Conservation (phyloP, 2,113 vertebrate species). For the Notarius lentiginosus region DNA sequence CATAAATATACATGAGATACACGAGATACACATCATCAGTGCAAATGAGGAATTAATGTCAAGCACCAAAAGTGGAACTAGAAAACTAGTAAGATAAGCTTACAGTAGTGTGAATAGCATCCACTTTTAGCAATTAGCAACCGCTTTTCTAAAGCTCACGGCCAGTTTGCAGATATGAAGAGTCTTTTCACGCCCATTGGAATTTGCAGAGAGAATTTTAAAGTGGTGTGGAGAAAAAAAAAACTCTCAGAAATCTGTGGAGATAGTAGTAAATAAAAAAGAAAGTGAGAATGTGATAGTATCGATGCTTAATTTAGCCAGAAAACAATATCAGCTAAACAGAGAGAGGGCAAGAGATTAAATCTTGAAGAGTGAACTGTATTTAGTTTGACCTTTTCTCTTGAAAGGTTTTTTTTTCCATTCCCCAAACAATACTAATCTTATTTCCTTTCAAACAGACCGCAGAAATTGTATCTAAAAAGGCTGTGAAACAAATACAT, state of each 20-base stretch:
- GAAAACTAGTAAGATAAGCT: constrained; percentile 10
- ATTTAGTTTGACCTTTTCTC: constrained; percentile 22
- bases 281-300: neutral
- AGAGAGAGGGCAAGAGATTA: neutral
- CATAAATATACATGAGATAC: constrained; percentile 49
- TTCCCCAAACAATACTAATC: constrained; percentile 27
- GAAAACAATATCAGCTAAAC: constrained; percentile 25
- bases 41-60: constrained; percentile 46
- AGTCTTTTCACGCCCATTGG: neutral
- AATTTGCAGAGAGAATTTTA: constrained; percentile 13
- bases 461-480: neutral
- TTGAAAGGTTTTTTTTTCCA: neutral
- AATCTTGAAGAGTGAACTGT: neutral
- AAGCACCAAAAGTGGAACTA: constrained; percentile 37
- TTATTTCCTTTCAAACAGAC: constrained; percentile 9
- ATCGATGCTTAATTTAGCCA: constrained; percentile 23
- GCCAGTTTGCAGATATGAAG: neutral
- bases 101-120: constrained; percentile 20
- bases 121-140: neutral
- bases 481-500: neutral
- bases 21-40: constrained; percentile 42
- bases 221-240: neutral
- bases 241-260: neutral
- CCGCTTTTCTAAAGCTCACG: neutral
- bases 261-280: neutral